Evolutionary conservation across 1,140 invertebrate species (phyloP), one percentile per base, ranked within the genome.

Genomic region (Lordiphosa collinella): DNA sequence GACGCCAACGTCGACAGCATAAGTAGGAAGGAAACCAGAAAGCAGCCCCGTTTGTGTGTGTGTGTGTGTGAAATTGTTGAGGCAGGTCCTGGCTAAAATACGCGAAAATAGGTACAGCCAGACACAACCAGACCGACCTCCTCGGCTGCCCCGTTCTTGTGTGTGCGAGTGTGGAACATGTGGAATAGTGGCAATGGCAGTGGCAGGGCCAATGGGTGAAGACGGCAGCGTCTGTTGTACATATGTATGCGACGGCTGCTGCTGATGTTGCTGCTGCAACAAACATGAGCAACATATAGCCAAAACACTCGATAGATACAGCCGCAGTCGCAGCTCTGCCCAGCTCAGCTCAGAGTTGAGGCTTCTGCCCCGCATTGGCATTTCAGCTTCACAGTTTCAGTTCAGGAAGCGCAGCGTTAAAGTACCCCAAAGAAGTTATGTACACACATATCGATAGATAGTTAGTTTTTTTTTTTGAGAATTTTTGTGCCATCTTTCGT

Each of bases 101-200:
- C 65, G 68, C 71, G 69, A 69, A 87, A 88, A 88, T 88, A 88
- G 86, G 86, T 88, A 88, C 86, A 88, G 86, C 86, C 86, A 88
- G 25, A 29, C 25, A 29, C 7, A 29, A 29, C 25, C 25, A 29
- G 25, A 29, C 25, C 25, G 25, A 29, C 25, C 25, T 29, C 25
- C 25, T 29, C 25, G 25, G 7, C 25, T 29, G 25, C 25, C 25
- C 25, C 7, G 25, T 29, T 29, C 25, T 29, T 29, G 25, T 29
- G 25, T 29, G 25, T 29, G 18, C 18, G 29, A 29, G 5, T 25
- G 29, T 29, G 63, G 63, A 78, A 78, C 74, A 78, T 79, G 73
- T 78, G 71, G 71, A 51, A 67, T 51, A 58, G 56, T 58, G 66
- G 71, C 66, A 70, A 57, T 61, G 72, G 67, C 78, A 58, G 48